Evolutionary conservation across 2,888 invertebrate species (phyloP).

Genomic region (Apeira syringaria): DNA sequence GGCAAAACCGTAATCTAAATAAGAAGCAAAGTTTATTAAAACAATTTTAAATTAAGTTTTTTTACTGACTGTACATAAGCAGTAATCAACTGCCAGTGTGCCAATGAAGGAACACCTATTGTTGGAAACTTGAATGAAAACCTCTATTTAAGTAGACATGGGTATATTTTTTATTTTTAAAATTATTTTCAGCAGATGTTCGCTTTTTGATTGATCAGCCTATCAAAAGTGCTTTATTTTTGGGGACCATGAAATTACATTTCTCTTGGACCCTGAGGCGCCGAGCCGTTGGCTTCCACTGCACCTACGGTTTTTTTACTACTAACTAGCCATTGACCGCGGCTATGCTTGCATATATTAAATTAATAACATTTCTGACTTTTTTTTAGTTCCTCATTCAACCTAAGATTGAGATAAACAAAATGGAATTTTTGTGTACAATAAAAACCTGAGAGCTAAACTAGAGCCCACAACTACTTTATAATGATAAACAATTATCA

Average conservation of each 20-base stretch:
- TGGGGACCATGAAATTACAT: slow-evolving; percentile 72
- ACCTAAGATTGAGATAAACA: too few relatives aligned
- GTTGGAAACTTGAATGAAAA: slow-evolving; percentile 81
- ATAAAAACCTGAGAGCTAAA: too few relatives aligned
- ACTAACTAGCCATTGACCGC: not conserved
- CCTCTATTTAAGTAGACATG: slow-evolving; percentile 77
- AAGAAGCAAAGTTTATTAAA: too few relatives aligned
- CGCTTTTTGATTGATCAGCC: slow-evolving; percentile 68
- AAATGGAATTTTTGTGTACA: too few relatives aligned
- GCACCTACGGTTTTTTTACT: not conserved
- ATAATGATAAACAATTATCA: too few relatives aligned
- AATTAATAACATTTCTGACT: too few relatives aligned
- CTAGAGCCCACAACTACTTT: too few relatives aligned
- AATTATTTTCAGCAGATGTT: slow-evolving; percentile 82
- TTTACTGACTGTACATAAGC: slow-evolving; percentile 58
- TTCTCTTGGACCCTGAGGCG: slow-evolving; percentile 33
- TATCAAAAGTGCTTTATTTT: slow-evolving; percentile 59
- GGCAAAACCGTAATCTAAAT: too few relatives aligned
- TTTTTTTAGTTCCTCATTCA: too few relatives aligned
- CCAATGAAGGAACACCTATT: slow-evolving; percentile 82
- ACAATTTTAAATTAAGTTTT: too few relatives aligned
- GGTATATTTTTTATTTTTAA: slow-evolving; percentile 68
- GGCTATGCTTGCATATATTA: not conserved
- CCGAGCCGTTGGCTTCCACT: slow-evolving; percentile 9
- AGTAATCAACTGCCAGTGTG: slow-evolving; percentile 80